Base-by-base conservation (phyloP, 2,888 invertebrate genomes). In the Noctua fimbriata region DNA sequence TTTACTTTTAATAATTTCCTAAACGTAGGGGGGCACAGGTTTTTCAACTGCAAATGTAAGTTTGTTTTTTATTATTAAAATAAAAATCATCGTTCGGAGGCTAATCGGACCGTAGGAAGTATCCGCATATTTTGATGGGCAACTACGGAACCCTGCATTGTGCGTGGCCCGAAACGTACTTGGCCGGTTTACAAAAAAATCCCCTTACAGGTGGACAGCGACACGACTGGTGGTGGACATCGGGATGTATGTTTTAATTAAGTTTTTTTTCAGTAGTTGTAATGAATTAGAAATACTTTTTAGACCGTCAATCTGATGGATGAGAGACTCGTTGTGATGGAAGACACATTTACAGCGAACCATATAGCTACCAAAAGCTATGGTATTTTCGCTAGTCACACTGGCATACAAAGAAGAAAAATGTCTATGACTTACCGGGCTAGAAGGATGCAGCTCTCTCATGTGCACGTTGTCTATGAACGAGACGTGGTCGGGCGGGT, bases 401-500 rank as follows among this genome's bases (percentile, higher is more conserved):
- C 1, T 10, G 32, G 3, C 28, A 60, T 2, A 66, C 14, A 7
- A 44, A n/a, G 16, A 36, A 70, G 21, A 49, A 28, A 24, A 10
- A 0, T 28, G 60, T 72, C 44, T 28, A 41, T 71, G 71, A 94
- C 97, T 96, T 89, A 98, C 98, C 91, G 98, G 97, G 88, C 98
- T 98, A 1, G 98, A 97, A 14, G 98, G 97, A 92, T 98, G 98
- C 78, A 99, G 94, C 83, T 98, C 97, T 1, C 99, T 96, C 94
- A 98, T 97, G 84, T 98, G 97, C 79, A 99, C 97, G 95, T 99
- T 99, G 94, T 99, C 99, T 88, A 99, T 98, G 95, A 99, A 99
- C 14, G 99, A 99, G 60, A 99, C 99, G 95, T 99, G 99, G 96
- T 99, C 98, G 65, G 98, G 98, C 0, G 99, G 99, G 97, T 99